These are phyloP conservation scores for Nothocercus nigrocapillus DNA, from an alignment of 2,113 vertebrate genomes.

Conservation along the genomic window DNA sequence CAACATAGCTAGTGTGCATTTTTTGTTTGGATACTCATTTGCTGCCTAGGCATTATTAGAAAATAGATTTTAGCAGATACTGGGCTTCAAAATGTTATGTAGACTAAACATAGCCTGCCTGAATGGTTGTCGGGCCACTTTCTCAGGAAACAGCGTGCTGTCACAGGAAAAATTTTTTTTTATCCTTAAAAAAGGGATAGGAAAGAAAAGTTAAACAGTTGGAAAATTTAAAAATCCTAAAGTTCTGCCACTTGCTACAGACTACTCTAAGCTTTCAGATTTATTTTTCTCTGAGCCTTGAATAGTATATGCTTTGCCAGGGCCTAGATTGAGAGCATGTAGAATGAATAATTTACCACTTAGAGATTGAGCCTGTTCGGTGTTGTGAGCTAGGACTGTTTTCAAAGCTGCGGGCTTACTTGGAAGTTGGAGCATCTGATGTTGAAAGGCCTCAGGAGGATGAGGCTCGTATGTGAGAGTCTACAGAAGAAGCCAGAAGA, in stretches of 20 bases:
- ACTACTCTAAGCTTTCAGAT: neutral
- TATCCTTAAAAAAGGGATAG: neutral
- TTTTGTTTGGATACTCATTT: neutral
- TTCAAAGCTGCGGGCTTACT: neutral
- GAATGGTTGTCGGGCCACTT: neutral
- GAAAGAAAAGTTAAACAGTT: neutral
- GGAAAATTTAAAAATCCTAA: neutral
- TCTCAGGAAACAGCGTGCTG: neutral
- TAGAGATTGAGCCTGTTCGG: neutral
- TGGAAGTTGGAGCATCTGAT: neutral
- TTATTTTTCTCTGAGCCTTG: neutral
- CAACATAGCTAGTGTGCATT: neutral
- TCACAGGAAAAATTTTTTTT: neutral
- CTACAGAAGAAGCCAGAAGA: neutral
- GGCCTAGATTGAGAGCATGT: conserved; percentile 4
- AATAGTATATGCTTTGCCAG: neutral
- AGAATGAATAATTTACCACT: conserved; percentile 65
- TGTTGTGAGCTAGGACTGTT: neutral
- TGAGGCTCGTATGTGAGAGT: neutral
- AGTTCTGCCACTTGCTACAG: neutral
- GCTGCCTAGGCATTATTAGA: neutral
- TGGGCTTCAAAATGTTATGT: neutral
- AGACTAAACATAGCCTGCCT: neutral
- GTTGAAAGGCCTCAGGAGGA: neutral
- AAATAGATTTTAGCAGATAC: neutral